A percentile compares a stretch with the other conserved stretches of the same genome.
Evolutionary conservation across 2,797 vertebrate genomes (phyloP).

Genomic region (Etheostoma nigrum): DNA sequence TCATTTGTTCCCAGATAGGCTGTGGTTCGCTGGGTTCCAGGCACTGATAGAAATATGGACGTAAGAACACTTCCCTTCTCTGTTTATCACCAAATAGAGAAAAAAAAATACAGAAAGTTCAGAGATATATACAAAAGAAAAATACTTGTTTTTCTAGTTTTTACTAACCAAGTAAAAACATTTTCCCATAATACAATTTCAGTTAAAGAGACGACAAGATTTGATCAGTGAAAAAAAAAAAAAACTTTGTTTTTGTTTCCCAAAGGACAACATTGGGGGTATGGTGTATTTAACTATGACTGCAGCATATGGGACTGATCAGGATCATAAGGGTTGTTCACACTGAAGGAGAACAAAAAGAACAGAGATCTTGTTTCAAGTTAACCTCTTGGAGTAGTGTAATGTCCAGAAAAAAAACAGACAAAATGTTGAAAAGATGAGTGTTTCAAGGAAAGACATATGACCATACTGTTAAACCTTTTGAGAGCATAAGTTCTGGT

Average conservation of each 20-base stretch:
- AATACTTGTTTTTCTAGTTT: constrained; percentile 30
- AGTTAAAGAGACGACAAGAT: constrained; percentile 8
- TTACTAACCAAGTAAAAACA: constrained; percentile 4
- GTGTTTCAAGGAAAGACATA: neutral
- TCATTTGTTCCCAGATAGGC: constrained; percentile 88
- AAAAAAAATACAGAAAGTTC: constrained; percentile 54
- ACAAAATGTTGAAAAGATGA: neutral
- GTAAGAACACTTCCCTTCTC: constrained; percentile 75
- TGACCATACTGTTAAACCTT: neutral
- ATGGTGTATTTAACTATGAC: constrained; percentile 51
- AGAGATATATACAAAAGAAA: constrained; percentile 48
- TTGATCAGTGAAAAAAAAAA: constrained; percentile 22
- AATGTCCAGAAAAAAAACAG: neutral
- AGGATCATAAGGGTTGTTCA: constrained; percentile 54
- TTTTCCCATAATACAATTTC: constrained; percentile 3
- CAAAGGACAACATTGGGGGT: constrained; percentile 17
- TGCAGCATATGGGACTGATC: constrained; percentile 77
- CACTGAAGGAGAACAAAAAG: constrained; percentile 54
- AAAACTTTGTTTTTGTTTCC: constrained; percentile 19
- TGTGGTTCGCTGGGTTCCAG: constrained; percentile 81
- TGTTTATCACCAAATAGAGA: constrained; percentile 80
- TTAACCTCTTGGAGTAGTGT: neutral
- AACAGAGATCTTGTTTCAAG: constrained; percentile 27
- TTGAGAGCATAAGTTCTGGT: neutral
- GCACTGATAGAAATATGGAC: constrained; percentile 87